phyloP scores from a whole-genome alignment of 2,888 invertebrate species.

The Caenorhabditis virilis region DNA sequence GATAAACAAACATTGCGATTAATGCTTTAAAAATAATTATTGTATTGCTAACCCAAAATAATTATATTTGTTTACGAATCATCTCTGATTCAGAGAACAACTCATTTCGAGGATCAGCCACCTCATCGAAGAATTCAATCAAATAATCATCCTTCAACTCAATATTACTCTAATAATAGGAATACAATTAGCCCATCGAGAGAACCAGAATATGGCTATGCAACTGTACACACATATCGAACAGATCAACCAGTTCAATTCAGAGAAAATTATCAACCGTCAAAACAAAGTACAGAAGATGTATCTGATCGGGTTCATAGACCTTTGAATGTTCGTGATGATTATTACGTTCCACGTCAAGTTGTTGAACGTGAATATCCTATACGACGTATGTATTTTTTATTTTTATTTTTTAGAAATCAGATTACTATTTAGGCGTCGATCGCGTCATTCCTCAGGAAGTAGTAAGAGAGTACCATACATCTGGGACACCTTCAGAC shows the following conservation, averaged over 20 bases:
- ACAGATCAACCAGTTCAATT: conserved; percentile 2
- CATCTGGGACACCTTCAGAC: not conserved
- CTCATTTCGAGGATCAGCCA: conserved; percentile 33
- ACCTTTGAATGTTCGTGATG: too few relatives aligned
- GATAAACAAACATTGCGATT: not conserved
- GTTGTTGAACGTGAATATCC: conserved; percentile 14
- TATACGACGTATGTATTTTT: conserved; percentile 9
- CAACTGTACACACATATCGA: conserved; percentile 16
- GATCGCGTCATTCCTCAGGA: conserved; percentile 31
- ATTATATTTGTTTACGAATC: conserved; percentile 3
- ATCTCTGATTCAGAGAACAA: conserved; percentile 35
- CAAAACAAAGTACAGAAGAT: too few relatives aligned
- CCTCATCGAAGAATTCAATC: conserved; percentile 6
- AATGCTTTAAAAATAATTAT: not conserved
- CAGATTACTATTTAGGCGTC: conserved; percentile 10
- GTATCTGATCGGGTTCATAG: too few relatives aligned
- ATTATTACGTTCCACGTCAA: conserved; percentile 23
- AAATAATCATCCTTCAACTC: conserved; percentile 12
- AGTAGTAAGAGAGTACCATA: conserved; percentile 20
- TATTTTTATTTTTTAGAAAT: not conserved
- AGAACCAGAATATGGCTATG: conserved; percentile 22
- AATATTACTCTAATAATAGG: conserved; percentile 11
- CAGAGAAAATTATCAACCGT: conserved; percentile 3
- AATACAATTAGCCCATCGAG: not conserved
- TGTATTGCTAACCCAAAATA: too few relatives aligned